Conservation (phyloP, 2,113 vertebrate genomes). For the Pomatorhinus ruficollis region DNA sequence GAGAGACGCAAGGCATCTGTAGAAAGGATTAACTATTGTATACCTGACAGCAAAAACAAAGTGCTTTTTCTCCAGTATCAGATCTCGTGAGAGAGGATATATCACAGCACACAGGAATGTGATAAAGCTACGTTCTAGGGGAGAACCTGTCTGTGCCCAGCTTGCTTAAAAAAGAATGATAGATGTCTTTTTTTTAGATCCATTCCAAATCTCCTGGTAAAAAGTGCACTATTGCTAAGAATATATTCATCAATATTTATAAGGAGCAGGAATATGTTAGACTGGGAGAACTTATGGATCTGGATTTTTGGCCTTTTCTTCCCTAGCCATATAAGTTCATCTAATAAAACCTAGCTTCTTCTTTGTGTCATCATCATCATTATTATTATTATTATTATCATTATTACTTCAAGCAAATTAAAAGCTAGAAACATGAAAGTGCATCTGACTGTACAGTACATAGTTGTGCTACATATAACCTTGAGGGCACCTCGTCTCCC, state of each 20-base stretch:
- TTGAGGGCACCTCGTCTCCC: neutral
- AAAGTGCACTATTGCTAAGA: neutral
- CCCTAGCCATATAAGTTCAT: neutral
- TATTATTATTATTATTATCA: too few species aligned
- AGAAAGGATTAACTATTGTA: neutral
- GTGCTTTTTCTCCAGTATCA: neutral
- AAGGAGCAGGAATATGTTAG: neutral
- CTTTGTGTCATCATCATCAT: neutral
- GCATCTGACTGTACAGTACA: accelerated
- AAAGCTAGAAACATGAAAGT: neutral
- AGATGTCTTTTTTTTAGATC: neutral
- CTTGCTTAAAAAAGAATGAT: neutral
- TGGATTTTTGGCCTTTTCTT: neutral
- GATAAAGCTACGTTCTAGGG: neutral
- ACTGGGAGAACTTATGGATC: neutral
- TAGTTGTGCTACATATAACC: neutral
- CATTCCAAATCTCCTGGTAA: neutral
- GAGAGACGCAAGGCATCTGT: neutral
- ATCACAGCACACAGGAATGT: neutral
- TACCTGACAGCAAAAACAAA: neutral
- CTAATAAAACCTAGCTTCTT: neutral
- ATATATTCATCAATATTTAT: neutral
- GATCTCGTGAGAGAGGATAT: neutral
- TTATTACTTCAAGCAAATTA: neutral
- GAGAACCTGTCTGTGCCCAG: neutral